phyloP scores from a whole-genome alignment of 2,888 invertebrate genomes.

The Pyrgus malvae region DNA sequence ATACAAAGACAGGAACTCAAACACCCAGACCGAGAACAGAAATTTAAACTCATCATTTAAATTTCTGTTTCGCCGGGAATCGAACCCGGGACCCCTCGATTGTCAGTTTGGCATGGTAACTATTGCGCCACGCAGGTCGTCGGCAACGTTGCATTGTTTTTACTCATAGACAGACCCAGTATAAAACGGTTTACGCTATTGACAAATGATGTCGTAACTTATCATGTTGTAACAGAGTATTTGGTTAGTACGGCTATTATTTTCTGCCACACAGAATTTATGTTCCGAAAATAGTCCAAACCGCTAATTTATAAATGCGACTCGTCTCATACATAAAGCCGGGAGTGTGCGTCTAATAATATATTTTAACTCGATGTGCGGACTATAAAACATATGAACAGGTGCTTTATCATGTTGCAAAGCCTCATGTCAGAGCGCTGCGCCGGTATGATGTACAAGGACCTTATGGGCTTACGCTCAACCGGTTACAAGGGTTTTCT shows the following conservation, averaged over 20 bases:
- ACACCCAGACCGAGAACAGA: no score
- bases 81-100: no score
- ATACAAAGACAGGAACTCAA: no score
- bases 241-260: constrained; percentile 26
- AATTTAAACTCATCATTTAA: no score
- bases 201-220: constrained; percentile 23
- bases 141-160: no score
- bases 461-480: constrained; percentile 64
- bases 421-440: constrained; percentile 68
- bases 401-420: constrained; percentile 75
- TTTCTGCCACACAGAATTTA: constrained; percentile 24
- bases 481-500: constrained; percentile 45
- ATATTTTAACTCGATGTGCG: constrained; percentile 62
- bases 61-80: no score
- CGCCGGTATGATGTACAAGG: constrained; percentile 69
- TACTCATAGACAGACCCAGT: constrained; percentile 8
- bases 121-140: no score
- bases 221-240: constrained; percentile 26
- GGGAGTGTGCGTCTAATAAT: constrained; percentile 43
- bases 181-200: constrained; percentile 17
- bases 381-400: constrained; percentile 76
- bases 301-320: constrained; percentile 27
- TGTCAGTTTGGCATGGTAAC: no score
- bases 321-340: constrained; percentile 26
- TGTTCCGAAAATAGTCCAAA: constrained; percentile 27